These are phyloP conservation scores for Nasonia vitripennis DNA, from an alignment of 1,140 invertebrate species.

Conservation along the genomic window DNA sequence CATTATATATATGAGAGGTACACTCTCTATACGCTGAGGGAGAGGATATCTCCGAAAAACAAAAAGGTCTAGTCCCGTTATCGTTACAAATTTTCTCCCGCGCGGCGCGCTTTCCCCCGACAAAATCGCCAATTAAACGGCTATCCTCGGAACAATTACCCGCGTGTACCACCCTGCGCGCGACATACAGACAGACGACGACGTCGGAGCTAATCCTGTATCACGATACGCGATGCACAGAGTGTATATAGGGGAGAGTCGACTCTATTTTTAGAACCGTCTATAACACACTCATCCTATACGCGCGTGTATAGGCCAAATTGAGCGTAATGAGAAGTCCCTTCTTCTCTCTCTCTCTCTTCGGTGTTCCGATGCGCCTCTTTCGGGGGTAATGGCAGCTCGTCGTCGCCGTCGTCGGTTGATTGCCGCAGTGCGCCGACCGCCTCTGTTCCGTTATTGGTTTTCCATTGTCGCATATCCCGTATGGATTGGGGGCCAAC, in stretches of 20 bases:
- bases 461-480: constrained; percentile 19
- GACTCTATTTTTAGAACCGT: constrained; percentile 62
- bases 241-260: neutral
- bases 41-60: neutral
- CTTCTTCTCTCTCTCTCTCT: neutral
- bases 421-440: constrained; percentile 8
- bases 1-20: neutral
- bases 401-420: neutral
- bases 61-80: neutral
- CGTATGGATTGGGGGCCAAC: neutral
- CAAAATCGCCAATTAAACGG: constrained; percentile 15
- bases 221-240: neutral
- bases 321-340: constrained; percentile 60
- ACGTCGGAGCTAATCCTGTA: neutral
- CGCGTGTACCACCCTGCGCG: neutral
- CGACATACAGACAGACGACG: neutral
- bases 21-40: too few species aligned
- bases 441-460: constrained; percentile 36
- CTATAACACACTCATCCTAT: neutral
- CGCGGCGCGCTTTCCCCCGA: neutral
- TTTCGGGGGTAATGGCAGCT: neutral
- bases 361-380: neutral
- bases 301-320: constrained; percentile 53
- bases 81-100: neutral
- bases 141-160: neutral